A percentile compares a stretch with the other conserved stretches of the same genome.
Conservation (phyloP, 92 coral and sea anemone species). For the Virgularia gustaviana region DNA sequence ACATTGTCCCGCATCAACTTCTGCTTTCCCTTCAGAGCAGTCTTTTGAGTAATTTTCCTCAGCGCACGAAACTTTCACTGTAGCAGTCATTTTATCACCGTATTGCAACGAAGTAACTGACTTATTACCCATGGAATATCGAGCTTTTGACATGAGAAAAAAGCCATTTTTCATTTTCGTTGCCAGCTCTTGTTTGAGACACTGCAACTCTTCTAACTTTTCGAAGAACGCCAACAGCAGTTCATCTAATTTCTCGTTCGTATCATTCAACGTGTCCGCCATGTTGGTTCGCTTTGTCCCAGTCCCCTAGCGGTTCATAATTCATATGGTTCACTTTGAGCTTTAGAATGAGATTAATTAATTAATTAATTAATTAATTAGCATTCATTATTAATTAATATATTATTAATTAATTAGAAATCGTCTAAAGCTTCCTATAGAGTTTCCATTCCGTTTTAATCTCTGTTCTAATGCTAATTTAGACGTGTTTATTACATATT, state of each 20-base stretch:
- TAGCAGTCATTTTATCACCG: conserved; percentile 67
- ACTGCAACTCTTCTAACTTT: conserved; percentile 60
- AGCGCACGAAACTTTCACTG: conserved; percentile 10
- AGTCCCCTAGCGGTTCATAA: too few relatives aligned
- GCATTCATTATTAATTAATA: too few relatives aligned
- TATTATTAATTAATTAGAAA: too few relatives aligned
- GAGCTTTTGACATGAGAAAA: conserved; percentile 79
- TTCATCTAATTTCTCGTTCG: conserved; percentile 57
- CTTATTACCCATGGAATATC: conserved; percentile 97
- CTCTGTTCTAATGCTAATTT: too few relatives aligned
- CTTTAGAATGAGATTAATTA: too few relatives aligned
- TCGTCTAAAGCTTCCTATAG: too few relatives aligned
- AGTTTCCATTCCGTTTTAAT: too few relatives aligned
- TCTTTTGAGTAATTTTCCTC: not conserved
- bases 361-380: too few relatives aligned
- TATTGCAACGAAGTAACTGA: conserved; percentile 79
- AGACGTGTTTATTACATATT: too few relatives aligned
- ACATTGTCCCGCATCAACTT: too few relatives aligned
- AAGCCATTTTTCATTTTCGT: conserved; percentile 78
- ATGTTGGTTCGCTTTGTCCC: conserved; percentile 46
- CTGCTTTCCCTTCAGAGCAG: not conserved
- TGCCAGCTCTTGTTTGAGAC: conserved; percentile 54
- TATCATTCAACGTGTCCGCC: conserved; percentile 59
- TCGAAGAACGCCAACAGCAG: conserved; percentile 72
- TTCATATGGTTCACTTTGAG: too few relatives aligned